These are phyloP conservation scores for Serinus canaria DNA, from an alignment of 2,113 vertebrate species.

Conservation along the genomic window DNA sequence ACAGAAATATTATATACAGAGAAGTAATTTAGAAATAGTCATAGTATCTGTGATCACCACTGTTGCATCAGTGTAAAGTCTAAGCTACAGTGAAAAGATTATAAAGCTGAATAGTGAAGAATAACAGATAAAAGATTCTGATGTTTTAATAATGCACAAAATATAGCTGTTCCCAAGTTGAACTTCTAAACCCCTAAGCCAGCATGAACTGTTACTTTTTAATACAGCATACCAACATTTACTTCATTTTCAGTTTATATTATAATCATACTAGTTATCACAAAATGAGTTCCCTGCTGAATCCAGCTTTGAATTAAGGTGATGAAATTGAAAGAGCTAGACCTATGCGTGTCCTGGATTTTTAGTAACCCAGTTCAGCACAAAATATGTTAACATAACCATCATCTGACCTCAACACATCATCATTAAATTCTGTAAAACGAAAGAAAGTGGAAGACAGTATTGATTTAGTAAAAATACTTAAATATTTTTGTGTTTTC, in stretches of 20 bases:
- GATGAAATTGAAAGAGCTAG: not conserved
- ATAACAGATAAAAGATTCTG: not conserved
- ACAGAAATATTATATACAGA: not conserved
- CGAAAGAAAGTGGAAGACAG: not conserved
- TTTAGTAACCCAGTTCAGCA: not conserved
- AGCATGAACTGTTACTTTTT: slow-evolving; percentile 2
- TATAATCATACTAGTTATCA: not conserved
- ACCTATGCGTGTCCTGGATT: not conserved
- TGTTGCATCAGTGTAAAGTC: not conserved
- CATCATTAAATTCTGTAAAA: not conserved
- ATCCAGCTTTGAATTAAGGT: not conserved
- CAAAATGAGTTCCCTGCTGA: not conserved
- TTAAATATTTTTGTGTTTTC: not conserved
- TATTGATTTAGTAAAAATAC: not conserved
- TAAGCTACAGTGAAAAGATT: not conserved
- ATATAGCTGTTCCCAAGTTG: not conserved
- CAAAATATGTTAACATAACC: not conserved
- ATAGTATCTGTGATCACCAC: not conserved
- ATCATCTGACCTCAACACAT: not conserved
- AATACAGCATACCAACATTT: not conserved
- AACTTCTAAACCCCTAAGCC: not conserved
- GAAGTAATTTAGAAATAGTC: not conserved
- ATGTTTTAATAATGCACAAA: not conserved
- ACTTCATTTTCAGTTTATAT: not conserved
- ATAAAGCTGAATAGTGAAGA: not conserved